Conservation (phyloP, 1,140 invertebrate genomes). For the Drosophila varians region DNA sequence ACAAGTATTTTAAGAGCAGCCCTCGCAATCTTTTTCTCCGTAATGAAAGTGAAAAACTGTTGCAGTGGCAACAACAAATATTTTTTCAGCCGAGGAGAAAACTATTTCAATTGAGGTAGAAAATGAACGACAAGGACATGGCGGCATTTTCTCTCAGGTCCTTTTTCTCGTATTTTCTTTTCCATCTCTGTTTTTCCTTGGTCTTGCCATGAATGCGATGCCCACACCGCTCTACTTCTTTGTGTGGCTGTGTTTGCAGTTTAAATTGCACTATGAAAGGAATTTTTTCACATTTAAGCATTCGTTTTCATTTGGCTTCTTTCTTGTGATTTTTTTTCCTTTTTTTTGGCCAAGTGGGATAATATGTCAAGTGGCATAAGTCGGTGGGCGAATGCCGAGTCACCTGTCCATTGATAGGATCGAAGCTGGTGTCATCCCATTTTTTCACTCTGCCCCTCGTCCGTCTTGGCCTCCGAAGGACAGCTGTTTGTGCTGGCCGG, state of each 20-base stretch:
- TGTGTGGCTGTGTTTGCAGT: constrained; percentile 61
- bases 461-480: constrained; percentile 3
- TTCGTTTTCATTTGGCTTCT: constrained; percentile 59
- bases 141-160: constrained; percentile 59
- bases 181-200: constrained; percentile 39
- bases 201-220: constrained; percentile 62
- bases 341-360: constrained; percentile 59
- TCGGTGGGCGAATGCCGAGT: constrained; percentile 29
- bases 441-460: constrained; percentile 27
- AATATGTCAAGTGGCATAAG: constrained; percentile 54
- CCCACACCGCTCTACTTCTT: constrained; percentile 19
- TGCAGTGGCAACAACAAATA: constrained; percentile 40
- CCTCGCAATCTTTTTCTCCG: constrained; percentile 43
- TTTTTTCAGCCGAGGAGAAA: constrained; percentile 54
- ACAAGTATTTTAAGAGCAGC: background rate
- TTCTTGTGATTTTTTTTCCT: constrained; percentile 14
- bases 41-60: constrained; percentile 80
- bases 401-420: constrained; percentile 68
- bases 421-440: constrained; percentile 49
- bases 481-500: constrained; percentile 32
- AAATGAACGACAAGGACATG: constrained; percentile 78
- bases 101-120: constrained; percentile 81
- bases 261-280: constrained; percentile 78
- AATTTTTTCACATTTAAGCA: constrained; percentile 75
- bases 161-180: constrained; percentile 18